Percentiles rank a stretch among this genome's conserved stretches.
Evolutionary conservation across 2,113 vertebrate species (phyloP).

Genomic region (Solea senegalensis): DNA sequence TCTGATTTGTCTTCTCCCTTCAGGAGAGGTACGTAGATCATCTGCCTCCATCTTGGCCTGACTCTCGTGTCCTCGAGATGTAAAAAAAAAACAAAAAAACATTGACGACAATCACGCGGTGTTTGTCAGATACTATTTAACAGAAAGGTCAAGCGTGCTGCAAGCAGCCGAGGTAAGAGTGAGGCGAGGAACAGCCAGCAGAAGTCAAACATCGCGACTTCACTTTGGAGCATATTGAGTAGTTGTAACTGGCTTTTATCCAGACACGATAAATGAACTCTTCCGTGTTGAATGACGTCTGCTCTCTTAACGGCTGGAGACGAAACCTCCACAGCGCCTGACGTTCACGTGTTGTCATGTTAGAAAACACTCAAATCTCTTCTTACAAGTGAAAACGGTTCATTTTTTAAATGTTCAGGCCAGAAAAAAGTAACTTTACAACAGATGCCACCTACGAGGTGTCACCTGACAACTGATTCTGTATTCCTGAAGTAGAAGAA

Average conservation of each 20-base stretch:
- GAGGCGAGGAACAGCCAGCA: not conserved
- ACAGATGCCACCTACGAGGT: conserved; percentile 36
- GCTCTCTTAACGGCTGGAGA: no score
- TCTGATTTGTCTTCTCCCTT: no score
- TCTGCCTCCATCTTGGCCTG: no score
- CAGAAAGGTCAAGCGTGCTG: not conserved
- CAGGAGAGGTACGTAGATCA: no score
- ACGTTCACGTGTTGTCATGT: no score
- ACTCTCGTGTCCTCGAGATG: no score
- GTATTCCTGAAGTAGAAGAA: conserved; percentile 9
- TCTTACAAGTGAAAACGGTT: no score
- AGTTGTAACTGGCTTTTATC: conserved; percentile 13
- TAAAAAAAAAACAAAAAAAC: no score
- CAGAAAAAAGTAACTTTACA: conserved; percentile 6
- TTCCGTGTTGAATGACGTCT: not conserved
- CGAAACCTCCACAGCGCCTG: no score
- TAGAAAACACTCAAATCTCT: no score
- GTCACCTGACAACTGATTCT: conserved; percentile 10
- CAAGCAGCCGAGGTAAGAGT: not conserved
- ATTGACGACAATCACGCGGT: no score
- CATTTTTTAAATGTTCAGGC: no score
- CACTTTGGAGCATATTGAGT: not conserved
- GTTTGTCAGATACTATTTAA: not conserved
- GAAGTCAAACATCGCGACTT: not conserved
- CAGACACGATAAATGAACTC: conserved; percentile 9